Evolutionary conservation across 2,797 vertebrate species (phyloP).

Genomic region (Gymnoscopelus microlampas): DNA sequence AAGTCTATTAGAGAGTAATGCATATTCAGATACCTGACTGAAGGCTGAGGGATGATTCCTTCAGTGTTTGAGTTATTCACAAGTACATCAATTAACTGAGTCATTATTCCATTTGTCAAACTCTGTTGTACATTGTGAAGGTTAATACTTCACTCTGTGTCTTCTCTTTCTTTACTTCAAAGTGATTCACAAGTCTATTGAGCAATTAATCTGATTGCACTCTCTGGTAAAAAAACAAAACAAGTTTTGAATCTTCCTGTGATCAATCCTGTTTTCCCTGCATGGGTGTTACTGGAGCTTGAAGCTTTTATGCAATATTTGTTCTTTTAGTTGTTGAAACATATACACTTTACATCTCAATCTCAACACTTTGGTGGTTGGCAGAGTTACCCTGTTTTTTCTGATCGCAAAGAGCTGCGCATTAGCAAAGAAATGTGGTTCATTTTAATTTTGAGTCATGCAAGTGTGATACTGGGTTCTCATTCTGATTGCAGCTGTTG

Average conservation of each 20-base stretch:
- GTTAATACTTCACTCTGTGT: slow-evolving; percentile 26
- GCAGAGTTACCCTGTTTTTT: too few species aligned
- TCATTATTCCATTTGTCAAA: slow-evolving; percentile 52
- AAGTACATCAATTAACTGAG: slow-evolving; percentile 36
- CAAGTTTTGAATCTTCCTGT: slow-evolving; percentile 43
- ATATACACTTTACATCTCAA: too few species aligned
- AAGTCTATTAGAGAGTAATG: slow-evolving; percentile 44
- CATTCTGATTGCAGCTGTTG: slow-evolving; percentile 78
- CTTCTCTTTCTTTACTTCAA: slow-evolving; percentile 25
- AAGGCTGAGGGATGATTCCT: slow-evolving; percentile 52
- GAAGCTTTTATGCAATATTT: neutral
- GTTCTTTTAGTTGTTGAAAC: neutral
- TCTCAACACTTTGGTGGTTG: too few species aligned
- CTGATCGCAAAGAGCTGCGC: slow-evolving; percentile 15
- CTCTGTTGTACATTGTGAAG: slow-evolving; percentile 31
- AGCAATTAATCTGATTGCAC: slow-evolving; percentile 31
- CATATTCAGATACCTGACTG: slow-evolving; percentile 51
- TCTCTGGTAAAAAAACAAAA: slow-evolving; percentile 11
- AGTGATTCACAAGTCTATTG: slow-evolving; percentile 33
- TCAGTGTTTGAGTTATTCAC: slow-evolving; percentile 53
- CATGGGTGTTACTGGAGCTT: slow-evolving; percentile 38
- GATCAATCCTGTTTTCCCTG: slow-evolving; percentile 27
- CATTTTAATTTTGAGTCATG: slow-evolving; percentile 52
- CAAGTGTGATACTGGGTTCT: slow-evolving; percentile 48
- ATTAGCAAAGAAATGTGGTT: slow-evolving; percentile 48